These are phyloP conservation scores for Napeogenes sylphis DNA, from an alignment of 2,888 invertebrate species.

Conservation along the genomic window DNA sequence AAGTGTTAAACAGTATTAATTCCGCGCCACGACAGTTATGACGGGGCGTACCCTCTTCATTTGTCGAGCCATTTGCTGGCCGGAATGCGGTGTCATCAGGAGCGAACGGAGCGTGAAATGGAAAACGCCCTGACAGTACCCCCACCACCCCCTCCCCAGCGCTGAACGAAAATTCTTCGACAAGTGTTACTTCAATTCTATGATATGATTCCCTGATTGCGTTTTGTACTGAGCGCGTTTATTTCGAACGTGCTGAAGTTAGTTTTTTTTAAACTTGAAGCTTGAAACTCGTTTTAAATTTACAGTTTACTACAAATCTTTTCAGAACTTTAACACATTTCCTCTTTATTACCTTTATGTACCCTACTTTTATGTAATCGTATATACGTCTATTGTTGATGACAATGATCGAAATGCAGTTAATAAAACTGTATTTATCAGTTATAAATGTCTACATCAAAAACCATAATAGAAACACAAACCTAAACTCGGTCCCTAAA, in stretches of 20 bases:
- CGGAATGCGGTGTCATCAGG: conserved; percentile 77
- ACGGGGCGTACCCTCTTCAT: conserved; percentile 74
- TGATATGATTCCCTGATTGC: conserved; percentile 37
- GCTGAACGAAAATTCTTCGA: conserved; percentile 66
- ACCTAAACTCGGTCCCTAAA: neutral
- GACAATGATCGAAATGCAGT: no score
- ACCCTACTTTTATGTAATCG: no score
- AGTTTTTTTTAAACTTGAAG: neutral
- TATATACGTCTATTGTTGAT: no score
- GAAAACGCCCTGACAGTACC: conserved; percentile 73
- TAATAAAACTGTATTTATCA: no score
- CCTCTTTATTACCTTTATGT: no score
- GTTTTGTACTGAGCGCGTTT: conserved; percentile 12
- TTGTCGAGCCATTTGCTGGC: conserved; percentile 74
- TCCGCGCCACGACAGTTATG: conserved; percentile 70
- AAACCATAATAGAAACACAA: no score
- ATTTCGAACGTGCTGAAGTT: conserved; percentile 11
- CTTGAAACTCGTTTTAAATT: no score
- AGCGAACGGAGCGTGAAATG: conserved; percentile 74
- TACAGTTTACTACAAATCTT: no score
- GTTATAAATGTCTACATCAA: no score
- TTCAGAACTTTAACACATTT: no score
- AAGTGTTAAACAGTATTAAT: conserved; percentile 58
- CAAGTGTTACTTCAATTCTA: conserved; percentile 19
- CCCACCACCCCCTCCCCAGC: conserved; percentile 44